Base-by-base conservation (phyloP, 2,797 vertebrate genomes). In the Sebastiscus albofasciatus region DNA sequence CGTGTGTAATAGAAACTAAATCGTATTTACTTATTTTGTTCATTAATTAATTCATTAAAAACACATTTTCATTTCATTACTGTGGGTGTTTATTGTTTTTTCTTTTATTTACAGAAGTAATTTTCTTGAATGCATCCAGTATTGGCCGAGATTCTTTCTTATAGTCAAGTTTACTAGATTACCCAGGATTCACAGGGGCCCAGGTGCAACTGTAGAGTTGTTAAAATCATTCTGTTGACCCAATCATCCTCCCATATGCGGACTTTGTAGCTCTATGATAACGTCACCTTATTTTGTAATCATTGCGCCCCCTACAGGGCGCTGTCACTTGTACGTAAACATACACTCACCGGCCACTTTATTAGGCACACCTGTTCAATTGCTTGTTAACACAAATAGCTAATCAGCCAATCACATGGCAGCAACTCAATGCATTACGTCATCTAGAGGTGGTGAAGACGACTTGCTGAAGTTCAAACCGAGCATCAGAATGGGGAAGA, bases 1-100 rank as follows among this genome's bases (percentile, higher is more conserved):
- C 8, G 27, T 26, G 24, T 42, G 42, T 13, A 20, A n/a, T 12
- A 67, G 14, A n/a, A 67, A 13, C 18, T n/a, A 20, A 49, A 31
- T 24, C 6, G 5, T 10, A 22, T 22, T 49, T 54, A 54, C n/a
- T 27, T 29, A 8, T 56, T 13, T 26, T 4, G 6, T 33, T 49
- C 3, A 8, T 49, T 49, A 18, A n/a, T 52, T n/a, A 55, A 46
- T 67, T 58, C 6, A 46, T 46, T 46, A 54, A 70, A 55, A 42
- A 26, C 46, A 24, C 39, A 61, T 67, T 39, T 71, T 71, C 26
- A 70, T 60, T 49, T 81, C 22, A 61, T 11, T 31, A 49, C 52
- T 22, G 10, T 54, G 22, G 0, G 10, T 22, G 2, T 9, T 54
- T 54, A 22, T 54, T 54, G 49, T 54, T 2, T 54, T 22, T 54